These are phyloP conservation scores for Eupithecia abbreviata DNA, from an alignment of 2,888 invertebrate species.

Conservation along the genomic window DNA sequence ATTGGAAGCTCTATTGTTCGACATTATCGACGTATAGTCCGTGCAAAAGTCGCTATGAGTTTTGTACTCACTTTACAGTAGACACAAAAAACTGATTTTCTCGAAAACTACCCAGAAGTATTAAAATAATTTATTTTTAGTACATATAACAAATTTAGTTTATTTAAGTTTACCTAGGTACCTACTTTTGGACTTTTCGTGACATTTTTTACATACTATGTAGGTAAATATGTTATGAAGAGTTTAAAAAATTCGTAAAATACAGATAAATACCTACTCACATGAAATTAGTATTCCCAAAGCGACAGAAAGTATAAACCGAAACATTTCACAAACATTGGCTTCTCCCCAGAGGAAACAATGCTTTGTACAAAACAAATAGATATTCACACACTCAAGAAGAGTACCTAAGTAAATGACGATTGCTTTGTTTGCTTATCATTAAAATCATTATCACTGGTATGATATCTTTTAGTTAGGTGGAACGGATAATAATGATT, in stretches of 20 bases:
- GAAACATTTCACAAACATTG: conserved; percentile 36
- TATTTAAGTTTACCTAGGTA: too few species aligned
- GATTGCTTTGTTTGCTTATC: neutral
- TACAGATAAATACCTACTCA: conserved; percentile 28
- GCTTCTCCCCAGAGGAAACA: conserved; percentile 15
- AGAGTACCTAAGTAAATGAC: neutral
- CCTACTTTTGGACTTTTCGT: too few species aligned
- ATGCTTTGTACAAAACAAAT: conserved; percentile 29
- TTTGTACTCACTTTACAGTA: too few species aligned
- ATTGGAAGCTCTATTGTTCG: too few species aligned
- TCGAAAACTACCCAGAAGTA: too few species aligned
- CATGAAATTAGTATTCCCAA: conserved; percentile 35
- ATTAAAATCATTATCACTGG: conserved; percentile 39
- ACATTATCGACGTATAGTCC: too few species aligned
- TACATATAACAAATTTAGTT: too few species aligned
- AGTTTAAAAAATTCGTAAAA: neutral
- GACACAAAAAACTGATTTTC: too few species aligned
- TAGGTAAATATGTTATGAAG: neutral
- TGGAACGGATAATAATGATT: neutral
- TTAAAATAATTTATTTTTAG: too few species aligned
- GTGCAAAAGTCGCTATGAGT: too few species aligned
- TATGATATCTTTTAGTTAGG: conserved; percentile 42
- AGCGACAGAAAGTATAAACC: conserved; percentile 28
- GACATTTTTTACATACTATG: neutral
- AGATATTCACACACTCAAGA: conserved; percentile 7